phyloP scores from a whole-genome alignment of 2,113 vertebrate genomes.

The Salvator merianae region DNA sequence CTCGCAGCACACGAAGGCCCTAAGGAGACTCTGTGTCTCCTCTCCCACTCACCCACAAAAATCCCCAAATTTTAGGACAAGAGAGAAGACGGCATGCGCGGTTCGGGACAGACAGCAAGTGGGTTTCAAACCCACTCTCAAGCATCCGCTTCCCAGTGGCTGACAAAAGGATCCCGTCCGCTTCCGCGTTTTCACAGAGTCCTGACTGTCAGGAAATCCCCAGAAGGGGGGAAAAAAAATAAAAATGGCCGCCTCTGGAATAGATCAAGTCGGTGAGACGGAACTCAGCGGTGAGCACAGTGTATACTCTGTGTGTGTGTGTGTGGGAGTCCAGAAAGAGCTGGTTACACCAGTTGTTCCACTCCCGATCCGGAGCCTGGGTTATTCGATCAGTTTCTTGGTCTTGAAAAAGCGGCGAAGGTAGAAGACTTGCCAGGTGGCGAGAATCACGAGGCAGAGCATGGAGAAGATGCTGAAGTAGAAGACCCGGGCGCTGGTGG shows the following conservation, averaged over 20 bases:
- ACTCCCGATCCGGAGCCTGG: background rate
- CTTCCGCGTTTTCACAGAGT: too few species aligned
- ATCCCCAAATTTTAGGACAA: background rate
- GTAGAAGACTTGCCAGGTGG: constrained; percentile 60
- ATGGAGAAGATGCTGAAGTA: constrained; percentile 61
- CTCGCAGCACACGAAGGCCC: too few species aligned
- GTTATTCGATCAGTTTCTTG: constrained; percentile 62
- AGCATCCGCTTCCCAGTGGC: background rate
- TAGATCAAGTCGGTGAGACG: background rate
- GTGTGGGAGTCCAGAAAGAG: background rate
- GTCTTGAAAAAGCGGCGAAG: constrained; percentile 59
- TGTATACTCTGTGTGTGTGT: background rate
- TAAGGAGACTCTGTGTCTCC: too few species aligned
- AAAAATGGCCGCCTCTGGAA: background rate
- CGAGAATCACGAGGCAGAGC: constrained; percentile 56
- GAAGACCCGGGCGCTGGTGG: constrained; percentile 55
- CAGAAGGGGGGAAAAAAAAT: background rate
- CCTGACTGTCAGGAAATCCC: background rate
- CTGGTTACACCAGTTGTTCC: background rate
- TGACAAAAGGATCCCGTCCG: background rate
- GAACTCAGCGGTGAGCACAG: background rate
- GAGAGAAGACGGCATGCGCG: background rate
- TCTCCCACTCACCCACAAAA: background rate
- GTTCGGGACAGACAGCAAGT: background rate
- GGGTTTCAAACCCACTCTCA: background rate